These are phyloP conservation scores for Sterna hirundo DNA, from an alignment of 2,113 vertebrate genomes.

Conservation along the genomic window DNA sequence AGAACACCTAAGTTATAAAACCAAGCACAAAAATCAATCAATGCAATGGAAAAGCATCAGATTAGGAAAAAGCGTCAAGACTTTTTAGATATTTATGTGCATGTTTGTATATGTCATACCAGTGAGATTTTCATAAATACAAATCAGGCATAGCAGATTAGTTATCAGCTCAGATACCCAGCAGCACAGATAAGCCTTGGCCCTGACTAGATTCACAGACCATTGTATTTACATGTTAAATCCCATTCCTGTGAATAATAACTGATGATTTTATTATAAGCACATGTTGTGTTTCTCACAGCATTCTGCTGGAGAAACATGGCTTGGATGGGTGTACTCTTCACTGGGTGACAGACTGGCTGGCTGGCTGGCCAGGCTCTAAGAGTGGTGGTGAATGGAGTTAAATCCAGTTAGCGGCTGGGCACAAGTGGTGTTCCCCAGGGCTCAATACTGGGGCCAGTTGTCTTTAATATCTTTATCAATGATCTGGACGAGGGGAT, in stretches of 20 bases:
- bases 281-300: not conserved
- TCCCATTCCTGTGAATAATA: not conserved
- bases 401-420: not conserved
- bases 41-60: not conserved
- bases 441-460: not conserved
- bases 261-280: not conserved
- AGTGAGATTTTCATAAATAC: not conserved
- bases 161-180: not conserved
- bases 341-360: not conserved
- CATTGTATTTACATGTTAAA: not conserved
- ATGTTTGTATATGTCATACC: not conserved
- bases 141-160: not conserved
- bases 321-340: not conserved
- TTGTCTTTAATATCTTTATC: not conserved
- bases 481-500: not conserved
- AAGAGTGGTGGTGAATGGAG: not conserved
- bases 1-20: conserved; percentile 74
- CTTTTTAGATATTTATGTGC: not conserved
- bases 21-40: not conserved
- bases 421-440: not conserved
- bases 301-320: not conserved
- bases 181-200: not conserved
- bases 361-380: not conserved
- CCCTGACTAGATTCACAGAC: not conserved
- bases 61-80: not conserved